phyloP scores from a whole-genome alignment of 2,888 invertebrate genomes.

The Proisotoma minuta region DNA sequence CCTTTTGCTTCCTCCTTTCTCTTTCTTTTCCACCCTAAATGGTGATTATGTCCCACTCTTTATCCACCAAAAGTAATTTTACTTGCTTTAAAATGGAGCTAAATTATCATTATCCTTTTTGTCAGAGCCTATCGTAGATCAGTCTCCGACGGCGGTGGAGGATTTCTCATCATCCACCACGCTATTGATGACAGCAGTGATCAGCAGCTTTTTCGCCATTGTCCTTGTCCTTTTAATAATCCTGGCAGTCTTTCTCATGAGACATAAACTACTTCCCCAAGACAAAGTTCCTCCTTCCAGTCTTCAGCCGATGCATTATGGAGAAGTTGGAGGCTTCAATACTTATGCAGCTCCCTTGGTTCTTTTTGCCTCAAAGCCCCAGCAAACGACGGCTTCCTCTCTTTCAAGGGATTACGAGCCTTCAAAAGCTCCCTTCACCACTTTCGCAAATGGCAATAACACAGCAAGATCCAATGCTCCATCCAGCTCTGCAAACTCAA shows the following conservation, averaged over 20 bases:
- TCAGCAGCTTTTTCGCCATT: slow-evolving; percentile 46
- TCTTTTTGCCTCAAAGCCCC: background rate
- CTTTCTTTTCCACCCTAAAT: background rate
- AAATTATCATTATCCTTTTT: too few species aligned
- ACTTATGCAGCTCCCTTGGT: background rate
- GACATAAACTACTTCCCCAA: slow-evolving; percentile 25
- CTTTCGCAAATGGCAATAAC: background rate
- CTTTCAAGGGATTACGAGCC: slow-evolving; percentile 7
- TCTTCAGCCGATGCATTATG: slow-evolving; percentile 22
- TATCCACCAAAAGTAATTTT: too few species aligned
- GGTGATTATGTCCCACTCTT: background rate
- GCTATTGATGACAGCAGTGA: slow-evolving; percentile 45
- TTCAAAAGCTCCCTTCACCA: background rate
- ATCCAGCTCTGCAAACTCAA: slow-evolving; percentile 23
- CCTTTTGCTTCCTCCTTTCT: background rate
- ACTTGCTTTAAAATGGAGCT: too few species aligned
- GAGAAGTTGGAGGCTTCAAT: slow-evolving; percentile 12
- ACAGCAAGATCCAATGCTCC: slow-evolving; percentile 5
- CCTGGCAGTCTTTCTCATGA: slow-evolving; percentile 40
- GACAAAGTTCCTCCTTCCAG: slow-evolving; percentile 4
- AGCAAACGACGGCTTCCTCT: background rate
- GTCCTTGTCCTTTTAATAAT: slow-evolving; percentile 44
- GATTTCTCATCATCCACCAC: slow-evolving; percentile 42
- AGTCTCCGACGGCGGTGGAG: slow-evolving; percentile 29
- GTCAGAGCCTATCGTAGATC: slow-evolving; percentile 31